Evolutionary conservation across 2,797 vertebrate genomes (phyloP).

Genomic region (Esox masquinongy): DNA sequence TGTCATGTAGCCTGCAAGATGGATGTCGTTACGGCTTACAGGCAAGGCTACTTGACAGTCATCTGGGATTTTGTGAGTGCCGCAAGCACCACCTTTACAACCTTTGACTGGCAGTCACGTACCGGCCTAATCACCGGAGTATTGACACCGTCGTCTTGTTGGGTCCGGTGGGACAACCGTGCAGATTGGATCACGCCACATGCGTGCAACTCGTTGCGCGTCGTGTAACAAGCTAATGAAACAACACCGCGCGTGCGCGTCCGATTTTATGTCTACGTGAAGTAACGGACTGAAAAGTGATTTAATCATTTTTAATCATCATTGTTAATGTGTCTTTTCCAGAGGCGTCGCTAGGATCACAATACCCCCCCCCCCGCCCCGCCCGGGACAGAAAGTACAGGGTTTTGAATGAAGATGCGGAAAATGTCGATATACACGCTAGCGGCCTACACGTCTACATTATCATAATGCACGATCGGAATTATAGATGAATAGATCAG

Average conservation of each 20-base stretch:
- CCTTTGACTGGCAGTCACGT: neutral
- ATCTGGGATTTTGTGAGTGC: neutral
- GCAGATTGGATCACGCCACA: conserved; percentile 33
- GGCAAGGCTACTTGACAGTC: neutral
- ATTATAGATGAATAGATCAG: too few species aligned
- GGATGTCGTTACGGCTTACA: neutral
- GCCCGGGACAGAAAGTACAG: too few species aligned
- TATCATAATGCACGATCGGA: too few species aligned
- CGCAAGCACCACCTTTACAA: neutral
- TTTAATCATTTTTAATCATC: conserved; percentile 23
- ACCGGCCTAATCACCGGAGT: neutral
- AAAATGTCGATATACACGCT: too few species aligned
- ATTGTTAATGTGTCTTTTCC: conserved; percentile 15
- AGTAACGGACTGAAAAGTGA: neutral
- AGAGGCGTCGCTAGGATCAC: too few species aligned
- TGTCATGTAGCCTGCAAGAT: neutral
- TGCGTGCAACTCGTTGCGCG: neutral
- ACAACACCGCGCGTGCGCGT: neutral
- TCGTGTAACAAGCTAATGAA: too few species aligned
- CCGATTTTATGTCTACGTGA: neutral
- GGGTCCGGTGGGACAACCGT: conserved; percentile 14
- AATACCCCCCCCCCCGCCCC: too few species aligned
- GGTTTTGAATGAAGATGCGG: too few species aligned
- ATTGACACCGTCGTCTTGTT: neutral
- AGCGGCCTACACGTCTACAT: too few species aligned